Evolutionary conservation across 1,140 invertebrate species (phyloP), one percentile per base, ranked within the genome.

Genomic region (Protaetia brevitarsis): DNA sequence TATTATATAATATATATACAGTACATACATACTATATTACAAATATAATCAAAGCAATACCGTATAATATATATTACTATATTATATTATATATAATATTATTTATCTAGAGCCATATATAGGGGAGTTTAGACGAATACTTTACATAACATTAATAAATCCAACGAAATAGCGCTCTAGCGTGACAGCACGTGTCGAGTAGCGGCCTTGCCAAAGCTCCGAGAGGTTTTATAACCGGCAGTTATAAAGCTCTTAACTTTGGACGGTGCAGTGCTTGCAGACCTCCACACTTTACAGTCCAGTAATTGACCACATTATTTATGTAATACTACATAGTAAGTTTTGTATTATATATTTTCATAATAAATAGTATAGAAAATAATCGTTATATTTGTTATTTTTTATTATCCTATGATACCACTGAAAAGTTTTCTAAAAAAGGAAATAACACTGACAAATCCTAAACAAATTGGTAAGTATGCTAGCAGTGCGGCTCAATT

Each of bases 291-390:
- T 73, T 64, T 76, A 71, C 72, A 78, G 74, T 78, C 76, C 75
- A 75, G 72, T 76, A 76, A 75, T 73, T 76, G 77, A 78, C 76
- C 76, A 78, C 73, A 74, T 74, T 74, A 76, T 72, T 82, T 82
- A 83, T 83, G 81, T 83, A 84, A 83, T 81, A 84, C 78, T 81
- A 84, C 80, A 85, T 84, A 85, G 83, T 82, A 84, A 84, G 83
- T 85, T 85, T 85, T 85, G 83, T 85, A 85, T 84, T 84, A 85
- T 85, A 85, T 85, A 85, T 85, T 85, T 85, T 85, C 83, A 85
- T 85, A 85, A 85, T 85, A 85, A 85, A 85, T 84, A 84, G 83
- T 80, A 80, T 83, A 80, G 82, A 84, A 85, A 83, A 83, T 23
- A 65, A 58, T 45, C 2, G 41, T 31, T 3, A 26, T 64, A 16